Evolutionary conservation across 2,113 vertebrate species (phyloP).

Genomic region (Lipotes vexillifer): DNA sequence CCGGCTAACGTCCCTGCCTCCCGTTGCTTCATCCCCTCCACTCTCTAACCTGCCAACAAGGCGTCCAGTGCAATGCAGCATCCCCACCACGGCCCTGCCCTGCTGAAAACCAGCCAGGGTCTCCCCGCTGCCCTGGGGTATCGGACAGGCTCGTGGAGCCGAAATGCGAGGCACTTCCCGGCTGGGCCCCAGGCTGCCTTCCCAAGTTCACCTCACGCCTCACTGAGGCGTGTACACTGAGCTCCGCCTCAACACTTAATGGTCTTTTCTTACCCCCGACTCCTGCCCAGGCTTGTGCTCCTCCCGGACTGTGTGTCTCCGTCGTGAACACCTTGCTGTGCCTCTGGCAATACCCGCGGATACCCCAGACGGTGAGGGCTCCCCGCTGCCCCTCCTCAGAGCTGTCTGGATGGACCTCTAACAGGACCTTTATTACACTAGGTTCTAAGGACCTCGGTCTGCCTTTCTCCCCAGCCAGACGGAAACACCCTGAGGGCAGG

Average conservation of each 20-base stretch:
- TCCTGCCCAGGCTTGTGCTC: neutral
- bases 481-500: neutral
- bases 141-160: neutral
- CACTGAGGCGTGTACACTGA: rapidly evolving
- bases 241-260: neutral
- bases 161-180: rapidly evolving
- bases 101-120: neutral
- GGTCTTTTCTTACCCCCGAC: neutral
- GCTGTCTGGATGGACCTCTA: too few relatives aligned
- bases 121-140: neutral
- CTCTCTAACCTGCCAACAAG: neutral
- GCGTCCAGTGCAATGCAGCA: neutral
- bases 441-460: neutral
- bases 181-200: neutral
- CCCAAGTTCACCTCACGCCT: neutral
- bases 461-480: neutral
- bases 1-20: neutral
- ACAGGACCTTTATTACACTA: neutral
- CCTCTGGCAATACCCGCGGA: neutral
- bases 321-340: neutral
- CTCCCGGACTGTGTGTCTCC: neutral
- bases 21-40: neutral
- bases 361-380: neutral
- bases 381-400: neutral
- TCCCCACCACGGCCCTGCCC: neutral